Percentiles rank a stretch among this genome's conserved stretches.
These are phyloP conservation scores for Zapornia atra DNA, from an alignment of 2,113 vertebrate genomes.

Conservation along the genomic window DNA sequence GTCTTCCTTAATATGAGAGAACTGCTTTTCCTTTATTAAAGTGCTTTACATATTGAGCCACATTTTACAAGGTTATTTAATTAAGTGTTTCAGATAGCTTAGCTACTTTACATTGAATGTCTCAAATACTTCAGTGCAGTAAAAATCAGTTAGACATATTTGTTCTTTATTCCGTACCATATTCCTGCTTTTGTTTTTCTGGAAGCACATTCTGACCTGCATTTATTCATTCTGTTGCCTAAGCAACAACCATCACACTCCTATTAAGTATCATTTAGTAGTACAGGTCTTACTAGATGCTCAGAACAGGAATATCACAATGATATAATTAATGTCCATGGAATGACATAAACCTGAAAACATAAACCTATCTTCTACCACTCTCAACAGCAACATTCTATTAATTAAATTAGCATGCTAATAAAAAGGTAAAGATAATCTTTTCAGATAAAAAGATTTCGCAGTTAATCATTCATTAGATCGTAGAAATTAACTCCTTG, in stretches of 20 bases:
- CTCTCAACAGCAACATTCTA: slow-evolving; percentile 18
- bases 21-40: slow-evolving; percentile 15
- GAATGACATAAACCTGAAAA: slow-evolving; percentile 16
- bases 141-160: slow-evolving; percentile 52
- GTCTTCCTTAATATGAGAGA: background rate
- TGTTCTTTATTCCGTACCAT: slow-evolving; percentile 34
- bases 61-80: background rate
- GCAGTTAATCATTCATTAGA: slow-evolving; percentile 22
- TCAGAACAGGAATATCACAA: slow-evolving; percentile 68
- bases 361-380: background rate
- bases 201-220: slow-evolving; percentile 82
- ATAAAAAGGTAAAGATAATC: background rate
- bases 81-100: slow-evolving; percentile 10
- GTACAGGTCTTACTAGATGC: slow-evolving; percentile 71
- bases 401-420: slow-evolving; percentile 43
- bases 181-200: slow-evolving; percentile 74
- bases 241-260: slow-evolving; percentile 84
- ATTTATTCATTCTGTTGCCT: slow-evolving; percentile 89
- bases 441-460: slow-evolving; percentile 32
- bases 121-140: slow-evolving; percentile 27
- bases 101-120: slow-evolving; percentile 1
- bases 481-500: slow-evolving; percentile 13
- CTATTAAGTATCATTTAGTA: slow-evolving; percentile 78
- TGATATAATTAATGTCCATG: slow-evolving; percentile 65
- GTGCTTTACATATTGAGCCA: background rate